phyloP scores from a whole-genome alignment of 2,888 invertebrate species.

The Adelognathus sp. region DNA sequence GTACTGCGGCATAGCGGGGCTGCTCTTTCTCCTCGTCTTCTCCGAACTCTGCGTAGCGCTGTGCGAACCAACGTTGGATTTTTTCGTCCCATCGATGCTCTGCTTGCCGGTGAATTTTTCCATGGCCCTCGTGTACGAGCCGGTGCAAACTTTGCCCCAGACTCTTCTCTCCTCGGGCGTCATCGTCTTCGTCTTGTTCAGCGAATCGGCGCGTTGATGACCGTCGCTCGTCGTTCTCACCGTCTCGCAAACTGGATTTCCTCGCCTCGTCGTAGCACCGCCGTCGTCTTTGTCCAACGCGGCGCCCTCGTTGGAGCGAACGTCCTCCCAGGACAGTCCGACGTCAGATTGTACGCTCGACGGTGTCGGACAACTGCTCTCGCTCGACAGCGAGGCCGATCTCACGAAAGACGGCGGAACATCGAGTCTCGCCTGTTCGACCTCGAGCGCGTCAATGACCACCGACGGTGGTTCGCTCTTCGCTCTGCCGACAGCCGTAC shows the following conservation, averaged over 20 bases:
- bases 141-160: slow-evolving; percentile 80
- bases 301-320: slow-evolving; percentile 56
- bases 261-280: slow-evolving; percentile 44
- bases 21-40: slow-evolving; percentile 78
- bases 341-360: slow-evolving; percentile 75
- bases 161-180: slow-evolving; percentile 72
- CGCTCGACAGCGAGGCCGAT: slow-evolving; percentile 74
- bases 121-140: slow-evolving; percentile 81
- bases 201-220: slow-evolving; percentile 46
- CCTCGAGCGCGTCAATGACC: not conserved
- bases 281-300: slow-evolving; percentile 68
- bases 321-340: slow-evolving; percentile 76
- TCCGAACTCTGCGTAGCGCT: slow-evolving; percentile 62
- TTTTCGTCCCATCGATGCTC: slow-evolving; percentile 62
- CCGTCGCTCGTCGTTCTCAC: slow-evolving; percentile 41
- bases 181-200: slow-evolving; percentile 55
- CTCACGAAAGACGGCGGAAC: slow-evolving; percentile 70
- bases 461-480: slow-evolving; percentile 63
- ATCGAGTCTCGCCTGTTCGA: slow-evolving; percentile 64
- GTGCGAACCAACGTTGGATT: slow-evolving; percentile 54
- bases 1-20: slow-evolving; percentile 75
- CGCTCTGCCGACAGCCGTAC: slow-evolving; percentile 45
- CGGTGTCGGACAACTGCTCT: slow-evolving; percentile 75
- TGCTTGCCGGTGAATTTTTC: slow-evolving; percentile 78
- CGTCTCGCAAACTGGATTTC: slow-evolving; percentile 52